Evolutionary conservation across 2,888 invertebrate species (phyloP).

Genomic region (Folsomia candida): DNA sequence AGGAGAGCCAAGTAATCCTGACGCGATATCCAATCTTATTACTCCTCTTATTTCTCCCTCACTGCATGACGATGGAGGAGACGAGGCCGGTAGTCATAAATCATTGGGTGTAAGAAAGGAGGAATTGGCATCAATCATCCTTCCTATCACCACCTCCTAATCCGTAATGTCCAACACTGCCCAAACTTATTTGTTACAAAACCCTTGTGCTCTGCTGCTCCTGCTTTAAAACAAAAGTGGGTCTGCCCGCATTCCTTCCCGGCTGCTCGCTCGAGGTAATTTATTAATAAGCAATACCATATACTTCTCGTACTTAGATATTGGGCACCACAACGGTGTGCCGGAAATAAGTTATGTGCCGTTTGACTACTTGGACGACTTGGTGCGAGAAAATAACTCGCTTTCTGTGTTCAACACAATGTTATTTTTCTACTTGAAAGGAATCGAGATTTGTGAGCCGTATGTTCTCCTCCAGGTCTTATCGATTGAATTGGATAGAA

Average conservation of each 20-base stretch:
- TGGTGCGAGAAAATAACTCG: too few relatives aligned
- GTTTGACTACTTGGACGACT: background rate
- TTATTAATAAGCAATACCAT: background rate
- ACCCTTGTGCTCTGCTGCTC: background rate
- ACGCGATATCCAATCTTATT: background rate
- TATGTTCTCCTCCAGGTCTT: too few relatives aligned
- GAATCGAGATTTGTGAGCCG: too few relatives aligned
- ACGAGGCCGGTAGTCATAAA: slow-evolving; percentile 36
- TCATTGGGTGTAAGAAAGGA: slow-evolving; percentile 35
- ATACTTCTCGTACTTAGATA: too few relatives aligned
- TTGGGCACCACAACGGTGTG: too few relatives aligned
- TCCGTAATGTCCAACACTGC: slow-evolving; percentile 6
- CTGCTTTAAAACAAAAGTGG: background rate
- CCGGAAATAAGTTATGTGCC: background rate
- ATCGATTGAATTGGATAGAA: background rate
- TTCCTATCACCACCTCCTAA: slow-evolving; percentile 27
- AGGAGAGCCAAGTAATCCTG: background rate
- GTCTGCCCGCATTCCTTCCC: background rate
- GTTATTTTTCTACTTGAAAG: too few relatives aligned
- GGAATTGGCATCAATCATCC: slow-evolving; percentile 47
- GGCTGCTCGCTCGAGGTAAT: background rate
- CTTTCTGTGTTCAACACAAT: too few relatives aligned
- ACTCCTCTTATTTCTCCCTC: background rate
- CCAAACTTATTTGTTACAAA: slow-evolving; percentile 7
- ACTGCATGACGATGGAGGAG: too few relatives aligned